Evolutionary conservation across 2,113 vertebrate genomes (phyloP), one percentile per base, ranked within the genome.

Genomic region (Procapra przewalskii): DNA sequence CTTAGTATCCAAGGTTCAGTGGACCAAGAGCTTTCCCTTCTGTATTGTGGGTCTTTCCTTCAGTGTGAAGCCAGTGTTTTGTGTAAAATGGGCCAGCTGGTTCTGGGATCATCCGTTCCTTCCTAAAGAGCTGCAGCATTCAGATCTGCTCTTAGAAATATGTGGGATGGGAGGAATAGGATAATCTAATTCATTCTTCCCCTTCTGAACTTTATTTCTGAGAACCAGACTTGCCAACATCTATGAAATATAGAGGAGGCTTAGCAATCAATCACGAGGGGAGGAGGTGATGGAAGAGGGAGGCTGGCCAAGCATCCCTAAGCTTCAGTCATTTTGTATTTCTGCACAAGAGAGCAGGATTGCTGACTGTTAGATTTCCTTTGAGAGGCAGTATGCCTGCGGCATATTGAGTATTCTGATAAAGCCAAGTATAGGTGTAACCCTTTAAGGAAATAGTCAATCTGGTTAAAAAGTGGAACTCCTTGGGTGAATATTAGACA

Each of bases 151-250:
- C 57, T 87, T 92, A 90, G 86, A 94, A 97, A 97, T 98, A 95
- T 88, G 81, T 7, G 96, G 59, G 71, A 82, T 43, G 15, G 27
- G 17, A 94, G 21, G 91, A 55, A 82, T 31, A 19, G 27, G 25
- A 59, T 86, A 52, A 91, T 91, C 92, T 13, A 82, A 62, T 88
- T 93, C 43, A 54, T 75, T 83, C 88, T 77, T 50, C 48, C 67
- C 60, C 36, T 95, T 91, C 43, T 90, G 80, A 96, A 93, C 50
- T 98, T 98, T 95, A 79, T 97, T 98, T 98, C 97, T 98, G 96
- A 97, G 84, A 88, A 96, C 17, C 25, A 90, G 95, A 87, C 31
- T 97, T 98, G 92, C 64, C 80, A 64, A 75, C 85, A 93, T 75
- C 95, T 0, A 0, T 85, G 98, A 98, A 88, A 96, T 90, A 96